Conservation (phyloP, 2,888 invertebrate species). For the Acleris cristana region DNA sequence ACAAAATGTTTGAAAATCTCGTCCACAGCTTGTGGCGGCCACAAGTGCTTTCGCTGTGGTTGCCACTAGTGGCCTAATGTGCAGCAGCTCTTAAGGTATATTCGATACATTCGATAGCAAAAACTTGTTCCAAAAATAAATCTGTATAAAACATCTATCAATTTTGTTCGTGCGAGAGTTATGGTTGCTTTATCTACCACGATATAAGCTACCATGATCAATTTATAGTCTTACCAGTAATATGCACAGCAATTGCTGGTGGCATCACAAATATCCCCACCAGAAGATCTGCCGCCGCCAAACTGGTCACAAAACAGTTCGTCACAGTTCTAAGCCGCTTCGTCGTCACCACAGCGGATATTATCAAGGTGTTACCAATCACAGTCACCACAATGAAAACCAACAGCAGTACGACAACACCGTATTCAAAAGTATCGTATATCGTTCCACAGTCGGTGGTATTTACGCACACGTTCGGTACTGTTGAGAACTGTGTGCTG, state of each 20-base stretch:
- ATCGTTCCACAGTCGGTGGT: slow-evolving; percentile 47
- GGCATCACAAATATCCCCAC: slow-evolving; percentile 98
- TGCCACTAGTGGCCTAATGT: too few species aligned
- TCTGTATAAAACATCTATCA: too few species aligned
- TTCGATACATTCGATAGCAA: too few species aligned
- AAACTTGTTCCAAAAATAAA: too few species aligned
- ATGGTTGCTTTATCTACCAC: too few species aligned
- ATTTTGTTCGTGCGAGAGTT: too few species aligned
- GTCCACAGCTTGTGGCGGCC: too few species aligned
- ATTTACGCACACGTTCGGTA: slow-evolving; percentile 45
- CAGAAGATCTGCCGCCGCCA: slow-evolving; percentile 96
- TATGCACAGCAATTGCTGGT: slow-evolving; percentile 94
- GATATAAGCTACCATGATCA: accelerated
- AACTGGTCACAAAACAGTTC: slow-evolving; percentile 97
- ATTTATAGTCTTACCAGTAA: slow-evolving; percentile 82
- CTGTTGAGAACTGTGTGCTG: slow-evolving; percentile 49
- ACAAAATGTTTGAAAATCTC: too few species aligned
- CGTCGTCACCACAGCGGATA: slow-evolving; percentile 94
- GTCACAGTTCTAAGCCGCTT: slow-evolving; percentile 95
- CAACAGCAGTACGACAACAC: slow-evolving; percentile 86
- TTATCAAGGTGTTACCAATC: slow-evolving; percentile 95
- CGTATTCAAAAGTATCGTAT: slow-evolving; percentile 80
- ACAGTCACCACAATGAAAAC: slow-evolving; percentile 89
- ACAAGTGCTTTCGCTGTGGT: too few species aligned
- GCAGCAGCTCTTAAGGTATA: too few species aligned